These are phyloP conservation scores for Lasaia peninsularis DNA, from an alignment of 1,140 invertebrate species.

Conservation along the genomic window DNA sequence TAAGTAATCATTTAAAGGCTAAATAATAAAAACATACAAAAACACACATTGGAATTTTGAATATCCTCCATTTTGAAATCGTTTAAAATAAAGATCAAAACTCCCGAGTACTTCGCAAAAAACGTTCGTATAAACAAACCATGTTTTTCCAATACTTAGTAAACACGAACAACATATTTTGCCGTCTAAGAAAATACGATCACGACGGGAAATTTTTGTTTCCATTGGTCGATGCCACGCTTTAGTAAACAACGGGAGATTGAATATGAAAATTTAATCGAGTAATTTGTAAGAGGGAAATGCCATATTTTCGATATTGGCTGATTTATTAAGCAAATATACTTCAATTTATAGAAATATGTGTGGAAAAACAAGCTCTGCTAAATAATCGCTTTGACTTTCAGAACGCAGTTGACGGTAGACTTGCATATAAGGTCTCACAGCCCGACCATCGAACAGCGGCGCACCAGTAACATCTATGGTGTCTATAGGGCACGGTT, in stretches of 20 bases:
- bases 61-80: no score
- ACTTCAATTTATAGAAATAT: conserved; percentile 5
- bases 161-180: conserved; percentile 12
- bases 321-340: conserved; percentile 35
- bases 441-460: no score
- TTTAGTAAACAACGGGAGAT: conserved; percentile 79
- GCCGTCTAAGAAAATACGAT: conserved; percentile 8
- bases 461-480: no score
- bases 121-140: background rate
- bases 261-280: conserved; percentile 84
- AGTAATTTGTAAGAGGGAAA: conserved; percentile 78
- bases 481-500: no score
- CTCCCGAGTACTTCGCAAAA: background rate
- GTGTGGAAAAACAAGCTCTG: background rate
- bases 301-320: conserved; percentile 32
- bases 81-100: no score
- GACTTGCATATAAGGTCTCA: no score
- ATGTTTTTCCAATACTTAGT: background rate
- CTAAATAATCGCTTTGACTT: background rate
- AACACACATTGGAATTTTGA: no score
- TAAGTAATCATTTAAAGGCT: no score
- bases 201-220: background rate
- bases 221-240: conserved; percentile 36
- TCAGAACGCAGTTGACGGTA: no score
- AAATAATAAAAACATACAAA: no score